phyloP scores from a whole-genome alignment of 2,888 invertebrate genomes.

The Oxystoma pomonae region DNA sequence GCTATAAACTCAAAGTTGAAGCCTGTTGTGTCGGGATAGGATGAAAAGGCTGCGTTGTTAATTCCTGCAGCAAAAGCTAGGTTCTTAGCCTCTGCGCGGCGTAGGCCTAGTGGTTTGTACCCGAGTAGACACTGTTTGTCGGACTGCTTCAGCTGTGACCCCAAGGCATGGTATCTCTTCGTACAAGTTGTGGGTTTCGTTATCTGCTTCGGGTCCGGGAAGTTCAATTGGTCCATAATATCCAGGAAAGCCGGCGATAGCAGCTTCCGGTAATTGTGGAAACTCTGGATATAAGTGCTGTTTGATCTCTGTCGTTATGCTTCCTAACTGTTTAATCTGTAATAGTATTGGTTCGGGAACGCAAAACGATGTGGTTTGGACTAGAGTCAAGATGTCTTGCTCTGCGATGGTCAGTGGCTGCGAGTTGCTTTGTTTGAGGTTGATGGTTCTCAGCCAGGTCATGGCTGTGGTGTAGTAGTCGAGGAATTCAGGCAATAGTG shows the following conservation, averaged over 20 bases:
- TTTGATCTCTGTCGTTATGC: slow-evolving; percentile 1
- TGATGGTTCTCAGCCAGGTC: slow-evolving; percentile 18
- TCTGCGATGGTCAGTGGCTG: slow-evolving; percentile 16
- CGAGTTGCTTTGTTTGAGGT: slow-evolving; percentile 17
- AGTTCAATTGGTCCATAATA: background rate
- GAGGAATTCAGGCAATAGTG: slow-evolving; percentile 16
- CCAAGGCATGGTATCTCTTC: slow-evolving; percentile 20
- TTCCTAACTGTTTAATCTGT: slow-evolving; percentile 3
- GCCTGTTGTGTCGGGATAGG: no score
- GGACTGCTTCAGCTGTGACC: slow-evolving; percentile 17
- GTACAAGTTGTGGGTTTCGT: slow-evolving; percentile 13
- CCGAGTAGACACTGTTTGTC: slow-evolving; percentile 10
- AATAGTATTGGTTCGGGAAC: slow-evolving; percentile 10
- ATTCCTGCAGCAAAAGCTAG: slow-evolving; percentile 6
- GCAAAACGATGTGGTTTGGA: slow-evolving; percentile 3
- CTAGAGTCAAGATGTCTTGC: slow-evolving; percentile 8
- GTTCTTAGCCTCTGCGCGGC: slow-evolving; percentile 11
- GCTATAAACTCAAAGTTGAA: no score
- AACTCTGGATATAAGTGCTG: slow-evolving; percentile 6
- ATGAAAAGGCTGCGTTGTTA: no score
- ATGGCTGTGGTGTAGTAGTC: slow-evolving; percentile 19
- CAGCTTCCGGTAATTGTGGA: background rate
- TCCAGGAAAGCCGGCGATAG: background rate
- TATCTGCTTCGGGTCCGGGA: background rate
- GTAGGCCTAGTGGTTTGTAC: no score